phyloP scores from a whole-genome alignment of 2,888 invertebrate genomes.

The Dryobota labecula region DNA sequence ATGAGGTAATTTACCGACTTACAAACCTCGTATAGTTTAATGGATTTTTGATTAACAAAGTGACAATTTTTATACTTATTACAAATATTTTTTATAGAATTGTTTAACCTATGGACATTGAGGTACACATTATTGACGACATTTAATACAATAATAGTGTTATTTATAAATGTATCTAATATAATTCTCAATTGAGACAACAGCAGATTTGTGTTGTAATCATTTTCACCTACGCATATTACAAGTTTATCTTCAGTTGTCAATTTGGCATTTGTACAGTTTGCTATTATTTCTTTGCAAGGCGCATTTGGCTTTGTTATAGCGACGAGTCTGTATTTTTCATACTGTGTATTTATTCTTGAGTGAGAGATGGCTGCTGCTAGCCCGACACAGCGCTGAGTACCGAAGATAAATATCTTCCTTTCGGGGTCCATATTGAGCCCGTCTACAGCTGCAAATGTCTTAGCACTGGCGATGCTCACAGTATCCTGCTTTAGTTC shows the following conservation, averaged over 20 bases:
- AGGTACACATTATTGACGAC: not conserved
- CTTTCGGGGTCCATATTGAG: too few species aligned
- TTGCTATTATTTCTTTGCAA: conserved; percentile 1
- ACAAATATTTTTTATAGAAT: too few species aligned
- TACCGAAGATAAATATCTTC: too few species aligned
- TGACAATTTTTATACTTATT: too few species aligned
- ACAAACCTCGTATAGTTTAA: too few species aligned
- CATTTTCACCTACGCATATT: conserved; percentile 20
- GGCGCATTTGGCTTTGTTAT: conserved; percentile 7
- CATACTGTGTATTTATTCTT: not conserved
- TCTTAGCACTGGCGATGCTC: too few species aligned
- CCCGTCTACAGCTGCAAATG: too few species aligned
- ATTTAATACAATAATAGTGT: not conserved
- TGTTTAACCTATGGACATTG: conserved; percentile 8
- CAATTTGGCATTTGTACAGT: conserved; percentile 7
- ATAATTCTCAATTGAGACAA: not conserved
- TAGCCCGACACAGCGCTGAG: too few species aligned
- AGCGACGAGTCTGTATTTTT: conserved; percentile 6
- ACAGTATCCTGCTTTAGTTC: too few species aligned
- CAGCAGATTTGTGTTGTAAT: not conserved
- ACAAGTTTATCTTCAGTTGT: conserved; percentile 9
- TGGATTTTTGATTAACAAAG: too few species aligned
- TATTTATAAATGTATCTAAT: not conserved
- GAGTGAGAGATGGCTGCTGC: too few species aligned
- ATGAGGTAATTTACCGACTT: too few species aligned